Percentiles rank a stretch among this genome's conserved stretches.
phyloP scores from a whole-genome alignment of 2,113 vertebrate genomes.

The Sarotherodon lohbergeri region DNA sequence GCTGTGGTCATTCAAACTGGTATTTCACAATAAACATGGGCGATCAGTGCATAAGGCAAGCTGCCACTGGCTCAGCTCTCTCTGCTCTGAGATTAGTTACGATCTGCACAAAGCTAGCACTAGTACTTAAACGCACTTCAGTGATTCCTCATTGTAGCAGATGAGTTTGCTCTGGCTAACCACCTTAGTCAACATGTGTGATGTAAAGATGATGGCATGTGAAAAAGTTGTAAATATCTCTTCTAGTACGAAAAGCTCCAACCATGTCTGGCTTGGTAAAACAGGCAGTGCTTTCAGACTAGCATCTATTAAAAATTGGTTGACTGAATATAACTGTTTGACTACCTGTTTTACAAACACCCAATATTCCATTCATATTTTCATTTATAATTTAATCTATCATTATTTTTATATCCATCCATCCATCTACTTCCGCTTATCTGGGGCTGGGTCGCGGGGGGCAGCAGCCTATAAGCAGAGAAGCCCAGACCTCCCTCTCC shows the following conservation, averaged over 20 bases:
- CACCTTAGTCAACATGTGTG: not conserved
- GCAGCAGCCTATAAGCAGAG: not conserved
- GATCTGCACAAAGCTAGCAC: not conserved
- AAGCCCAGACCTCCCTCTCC: not conserved
- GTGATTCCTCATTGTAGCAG: not conserved
- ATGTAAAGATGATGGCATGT: not conserved
- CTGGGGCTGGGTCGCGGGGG: fast-evolving
- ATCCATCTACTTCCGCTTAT: not conserved
- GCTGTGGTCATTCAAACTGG: not conserved
- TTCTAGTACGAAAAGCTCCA: not conserved
- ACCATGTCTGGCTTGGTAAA: not conserved
- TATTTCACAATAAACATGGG: not conserved
- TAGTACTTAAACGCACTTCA: fast-evolving
- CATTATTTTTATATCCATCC: not conserved
- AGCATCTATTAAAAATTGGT: not conserved
- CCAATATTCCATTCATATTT: not conserved
- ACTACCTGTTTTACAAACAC: not conserved
- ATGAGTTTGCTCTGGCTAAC: not conserved
- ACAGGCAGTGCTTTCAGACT: not conserved
- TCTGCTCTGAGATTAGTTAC: not conserved
- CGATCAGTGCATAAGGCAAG: not conserved
- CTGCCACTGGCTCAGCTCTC: not conserved
- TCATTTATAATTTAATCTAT: not conserved
- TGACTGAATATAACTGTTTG: not conserved
- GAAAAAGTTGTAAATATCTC: not conserved